A percentile compares a stretch with the other conserved stretches of the same genome.
phyloP scores from a whole-genome alignment of 2,888 invertebrate species.

The Camponotus fellah region DNA sequence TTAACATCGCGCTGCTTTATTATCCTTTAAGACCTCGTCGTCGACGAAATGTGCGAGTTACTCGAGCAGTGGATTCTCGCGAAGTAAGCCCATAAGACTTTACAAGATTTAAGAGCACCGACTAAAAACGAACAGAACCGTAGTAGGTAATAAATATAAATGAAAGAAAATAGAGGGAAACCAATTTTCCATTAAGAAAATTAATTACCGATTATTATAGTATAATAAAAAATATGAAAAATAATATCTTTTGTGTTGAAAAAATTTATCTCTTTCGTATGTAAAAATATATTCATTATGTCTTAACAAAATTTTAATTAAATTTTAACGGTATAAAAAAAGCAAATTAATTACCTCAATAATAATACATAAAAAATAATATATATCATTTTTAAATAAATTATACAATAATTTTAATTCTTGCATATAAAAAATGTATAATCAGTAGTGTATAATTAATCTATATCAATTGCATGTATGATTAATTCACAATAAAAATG shows the following conservation, averaged over 20 bases:
- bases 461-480: background rate
- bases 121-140: conserved; percentile 1
- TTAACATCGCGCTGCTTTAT: conserved; percentile 74
- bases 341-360: background rate
- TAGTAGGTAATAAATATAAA: conserved; percentile 16
- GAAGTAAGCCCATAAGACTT: conserved; percentile 40
- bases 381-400: background rate
- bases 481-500: background rate
- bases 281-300: background rate
- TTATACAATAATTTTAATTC: background rate
- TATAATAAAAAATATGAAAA: background rate
- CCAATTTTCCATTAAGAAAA: background rate
- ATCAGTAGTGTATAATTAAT: background rate
- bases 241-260: background rate
- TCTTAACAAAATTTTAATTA: no score
- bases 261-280: background rate
- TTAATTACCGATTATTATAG: background rate
- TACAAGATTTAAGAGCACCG: conserved; percentile 26
- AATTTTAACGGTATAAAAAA: background rate
- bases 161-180: background rate
- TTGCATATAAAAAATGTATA: background rate
- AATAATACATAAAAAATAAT: background rate
- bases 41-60: conserved; percentile 58
- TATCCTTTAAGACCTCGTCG: conserved; percentile 72
- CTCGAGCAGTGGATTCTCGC: conserved; percentile 24